Evolutionary conservation across 1,140 invertebrate species (phyloP), one percentile per base, ranked within the genome.

Genomic region (Cyclargus thomasi): DNA sequence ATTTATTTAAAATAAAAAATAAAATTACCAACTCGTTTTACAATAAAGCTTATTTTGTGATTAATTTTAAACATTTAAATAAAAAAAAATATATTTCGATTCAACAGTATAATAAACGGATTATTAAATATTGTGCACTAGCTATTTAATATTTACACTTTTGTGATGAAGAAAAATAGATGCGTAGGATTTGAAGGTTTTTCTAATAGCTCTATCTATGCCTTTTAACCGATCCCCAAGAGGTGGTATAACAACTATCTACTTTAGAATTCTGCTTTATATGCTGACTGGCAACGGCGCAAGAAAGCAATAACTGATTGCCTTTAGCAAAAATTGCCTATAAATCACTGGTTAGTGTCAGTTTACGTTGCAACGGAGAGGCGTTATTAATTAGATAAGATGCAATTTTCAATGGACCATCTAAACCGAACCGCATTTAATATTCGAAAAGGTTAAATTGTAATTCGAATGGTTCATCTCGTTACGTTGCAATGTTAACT

Each of bases 191-290:
- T 20, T 59, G 55, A 59, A 59, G 55, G 7, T 10, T 59, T 11
- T 57, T 20, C 55, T 59, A 59, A 7, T 59, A 20, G 18, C 10
- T 18, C 55, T 59, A 59, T 18, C n/a, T 55, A 55, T 18, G 18
- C 39, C 39, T 47, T 47, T 21, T 20, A 59, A 22, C 1, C 18
- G 18, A 5, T 8, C 55, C 2, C 8, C 18, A 18, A 29, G 8
- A 29, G 29, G 29, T 29, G 10, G 17, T 5, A 21, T 59, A 8
- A 20, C 20, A 8, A 20, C 20, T 59, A 59, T 21, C 55, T 59
- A 59, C 55, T 59, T 59, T 59, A 59, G 55, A 59, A 59, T 59
- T 59, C 55, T 20, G 55, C 55, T 59, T 59, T 59, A 59, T 59
- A 21, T 59, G n/a, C n/a, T n/a, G 55, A 59, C 18, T 59, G 55